Percentiles rank a stretch among this genome's conserved stretches.
Conservation (phyloP, 2,797 vertebrate species). For the Muscicapa striata region DNA sequence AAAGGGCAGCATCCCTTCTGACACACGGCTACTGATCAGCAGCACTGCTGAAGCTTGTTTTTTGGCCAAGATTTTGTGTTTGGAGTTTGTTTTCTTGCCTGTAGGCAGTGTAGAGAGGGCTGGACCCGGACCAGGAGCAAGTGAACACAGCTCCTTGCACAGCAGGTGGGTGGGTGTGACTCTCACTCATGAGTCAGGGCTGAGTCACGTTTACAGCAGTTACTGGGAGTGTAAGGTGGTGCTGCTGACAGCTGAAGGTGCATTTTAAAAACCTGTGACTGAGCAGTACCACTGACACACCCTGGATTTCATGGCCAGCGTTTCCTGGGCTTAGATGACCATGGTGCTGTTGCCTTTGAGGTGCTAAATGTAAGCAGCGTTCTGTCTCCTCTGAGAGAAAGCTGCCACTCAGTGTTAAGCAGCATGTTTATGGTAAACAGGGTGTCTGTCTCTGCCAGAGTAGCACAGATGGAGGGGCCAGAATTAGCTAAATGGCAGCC, state of each 20-base stretch:
- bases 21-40: fast-evolving
- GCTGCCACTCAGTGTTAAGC: neutral
- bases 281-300: neutral
- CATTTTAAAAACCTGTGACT: neutral
- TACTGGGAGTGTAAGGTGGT: neutral
- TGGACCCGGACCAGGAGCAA: fast-evolving
- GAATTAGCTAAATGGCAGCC: neutral
- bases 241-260: neutral
- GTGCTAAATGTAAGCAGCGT: neutral
- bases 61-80: neutral
- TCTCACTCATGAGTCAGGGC: neutral
- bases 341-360: neutral
- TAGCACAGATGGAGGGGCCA: neutral
- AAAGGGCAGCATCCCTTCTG: neutral
- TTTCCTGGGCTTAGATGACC: neutral
- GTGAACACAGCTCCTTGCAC: neutral
- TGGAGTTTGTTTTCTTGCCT: neutral
- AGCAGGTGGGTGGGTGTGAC: neutral
- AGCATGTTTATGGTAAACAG: neutral
- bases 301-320: neutral
- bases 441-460: neutral
- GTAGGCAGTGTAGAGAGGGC: neutral
- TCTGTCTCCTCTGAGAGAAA: neutral
- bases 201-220: neutral
- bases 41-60: neutral